Base-by-base conservation (phyloP, 2,113 vertebrate genomes). In the Rhinoptilus africanus region DNA sequence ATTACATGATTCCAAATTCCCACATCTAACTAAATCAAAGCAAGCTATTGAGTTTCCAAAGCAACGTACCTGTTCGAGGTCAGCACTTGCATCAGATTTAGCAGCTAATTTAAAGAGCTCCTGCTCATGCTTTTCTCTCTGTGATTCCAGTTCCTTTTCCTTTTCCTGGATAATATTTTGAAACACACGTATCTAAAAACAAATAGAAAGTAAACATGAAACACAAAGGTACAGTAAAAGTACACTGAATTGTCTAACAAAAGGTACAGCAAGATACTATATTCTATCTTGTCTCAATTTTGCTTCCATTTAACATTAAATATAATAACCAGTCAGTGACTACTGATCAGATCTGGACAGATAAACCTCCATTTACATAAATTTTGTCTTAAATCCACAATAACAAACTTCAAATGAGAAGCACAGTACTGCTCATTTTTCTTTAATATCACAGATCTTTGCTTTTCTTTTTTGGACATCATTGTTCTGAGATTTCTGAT, bases 151-250 rank as follows among this genome's bases (percentile, higher is more conserved):
- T 48, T 98, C 98, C 69, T 97, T 98, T 22, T 99, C 98, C 51
- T 99, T 99, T 96, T 99, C 98, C 43, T 98, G 97, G 64, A 99
- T 98, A 51, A 99, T 99, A 90, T 98, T 98, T 96, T 99, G 99
- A 94, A 98, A 98, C 1, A 98, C 96, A 93, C 98, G 97, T 80
- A 99, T 97, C 99, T 99, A 47, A 91, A 98, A 92, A 4, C 32
- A 85, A 32, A 74, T 9, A 63, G 14, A 68, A 83, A 86, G 21
- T 28, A 51, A 89, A 67, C 3, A 81, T 3, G 2, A 68, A 85
- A 77, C 2, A 56, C 32, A 43, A 48, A 56, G 45, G 16, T 39
- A 37, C 2, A 89, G 28, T 23, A 48, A 10, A 67, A 82, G 35
- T 24, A 60, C 23, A 30, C 22, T 35, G 28, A 68, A 45, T 4